Conservation (phyloP, 2,888 invertebrate genomes). For the Asteroscopus sphinx region DNA sequence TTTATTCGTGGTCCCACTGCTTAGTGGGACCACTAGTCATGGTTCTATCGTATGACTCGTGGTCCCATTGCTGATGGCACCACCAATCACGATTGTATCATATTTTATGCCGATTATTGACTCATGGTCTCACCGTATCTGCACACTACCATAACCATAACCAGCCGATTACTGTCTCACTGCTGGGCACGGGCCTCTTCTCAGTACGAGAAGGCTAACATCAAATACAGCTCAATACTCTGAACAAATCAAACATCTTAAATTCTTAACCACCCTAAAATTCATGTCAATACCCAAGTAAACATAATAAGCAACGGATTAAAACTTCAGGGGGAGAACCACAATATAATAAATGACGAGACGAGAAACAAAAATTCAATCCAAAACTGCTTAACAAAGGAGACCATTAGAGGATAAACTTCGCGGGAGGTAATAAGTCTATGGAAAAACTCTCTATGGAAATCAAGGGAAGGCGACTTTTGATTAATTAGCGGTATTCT, state of each 20-base stretch:
- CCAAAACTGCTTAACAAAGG: conserved; percentile 82
- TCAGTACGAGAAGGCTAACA: no score
- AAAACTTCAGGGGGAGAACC: conserved; percentile 65
- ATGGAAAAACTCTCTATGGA: conserved; percentile 83
- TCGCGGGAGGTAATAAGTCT: conserved; percentile 76
- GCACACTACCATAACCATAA: no score
- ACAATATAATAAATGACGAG: conserved; percentile 73
- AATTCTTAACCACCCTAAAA: conserved; percentile 21
- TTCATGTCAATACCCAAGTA: conserved; percentile 64
- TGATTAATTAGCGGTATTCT: conserved; percentile 89
- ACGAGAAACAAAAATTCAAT: conserved; percentile 81
- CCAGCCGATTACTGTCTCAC: no score
- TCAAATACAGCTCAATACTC: not conserved
- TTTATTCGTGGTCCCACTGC: no score
- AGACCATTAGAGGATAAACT: conserved; percentile 79
- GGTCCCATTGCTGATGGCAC: no score
- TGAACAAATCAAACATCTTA: not conserved
- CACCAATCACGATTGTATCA: no score
- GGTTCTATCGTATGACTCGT: no score
- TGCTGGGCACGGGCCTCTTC: no score
- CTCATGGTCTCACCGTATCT: no score
- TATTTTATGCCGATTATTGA: no score
- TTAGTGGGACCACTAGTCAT: no score
- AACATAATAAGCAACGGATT: conserved; percentile 80
- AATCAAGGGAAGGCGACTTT: conserved; percentile 85